Evolutionary conservation across 1,140 invertebrate species (phyloP), one percentile per base, ranked within the genome.

Genomic region (Pseudomyrmex pallidus): DNA sequence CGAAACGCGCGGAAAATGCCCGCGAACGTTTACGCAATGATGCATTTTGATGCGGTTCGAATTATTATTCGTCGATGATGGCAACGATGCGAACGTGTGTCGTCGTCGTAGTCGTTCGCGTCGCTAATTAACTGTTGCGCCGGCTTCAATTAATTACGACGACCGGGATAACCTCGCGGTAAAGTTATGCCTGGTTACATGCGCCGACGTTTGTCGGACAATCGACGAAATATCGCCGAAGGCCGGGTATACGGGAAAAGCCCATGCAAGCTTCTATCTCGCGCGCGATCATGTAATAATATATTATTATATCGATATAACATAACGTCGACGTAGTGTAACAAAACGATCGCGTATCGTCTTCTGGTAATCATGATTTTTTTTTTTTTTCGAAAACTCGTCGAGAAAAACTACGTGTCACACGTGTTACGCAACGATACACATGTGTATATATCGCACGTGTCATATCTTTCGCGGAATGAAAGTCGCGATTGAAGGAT

Each of bases 121-220:
- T 7, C 48, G 56, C 44, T 80, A 80, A 72, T 80, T 80, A 80
- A 72, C 76, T 72, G 76, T 80, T 80, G 56, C 76, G 46, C 44
- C n/a, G 44, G 66, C 56, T 80, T 80, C 76, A 80, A 80, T 80
- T 80, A 72, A 72, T 80, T 80, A 80, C 44, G 20, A 72, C 50
- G 76, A 70, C 5, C 35, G 35, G 35, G 5, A 80, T 72, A 35
- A 80, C 20, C 54, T 25, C 46, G 66, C 66, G 64, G 76, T 78
- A 59, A 80, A 70, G 66, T 70, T n/a, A 80, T 61, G 64, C 25
- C 0, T 44, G 66, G 76, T 48, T 70, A 66, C 64, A n/a, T 17
- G 4, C 63, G 63, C 35, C 8, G n/a, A n/a, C 35, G 44, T 25
- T 54, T 46, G 70, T 78, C 17, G n/a, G 1, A n/a, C 74, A 67